Conservation (phyloP, 2,113 vertebrate species). For the Eulemur macaco region DNA sequence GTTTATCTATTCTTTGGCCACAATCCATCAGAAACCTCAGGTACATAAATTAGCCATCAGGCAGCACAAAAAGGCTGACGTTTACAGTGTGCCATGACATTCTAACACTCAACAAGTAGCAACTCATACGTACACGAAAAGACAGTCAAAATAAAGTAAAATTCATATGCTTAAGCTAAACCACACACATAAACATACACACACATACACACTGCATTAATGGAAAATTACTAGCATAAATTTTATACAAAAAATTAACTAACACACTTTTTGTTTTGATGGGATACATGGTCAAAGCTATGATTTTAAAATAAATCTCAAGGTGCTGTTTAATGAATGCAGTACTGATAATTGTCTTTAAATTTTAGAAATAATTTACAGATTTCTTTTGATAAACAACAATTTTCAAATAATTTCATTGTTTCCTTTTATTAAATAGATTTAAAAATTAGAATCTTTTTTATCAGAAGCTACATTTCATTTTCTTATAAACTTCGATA, state of each 20-base stretch:
- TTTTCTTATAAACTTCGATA: background rate
- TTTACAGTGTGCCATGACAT: background rate
- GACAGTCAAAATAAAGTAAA: slow-evolving; percentile 29
- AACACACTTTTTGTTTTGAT: background rate
- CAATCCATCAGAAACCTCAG: slow-evolving; percentile 41
- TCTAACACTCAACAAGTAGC: slow-evolving; percentile 8
- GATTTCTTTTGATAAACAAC: background rate
- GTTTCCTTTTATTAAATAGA: background rate
- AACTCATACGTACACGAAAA: background rate
- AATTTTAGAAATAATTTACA: background rate
- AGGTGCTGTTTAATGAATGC: background rate
- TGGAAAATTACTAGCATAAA: background rate
- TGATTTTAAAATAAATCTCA: background rate
- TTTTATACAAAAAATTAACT: background rate
- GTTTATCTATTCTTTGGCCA: background rate
- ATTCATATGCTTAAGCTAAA: background rate
- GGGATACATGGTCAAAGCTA: background rate
- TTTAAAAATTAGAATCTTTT: background rate
- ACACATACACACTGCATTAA: background rate
- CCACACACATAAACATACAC: background rate
- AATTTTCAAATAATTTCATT: background rate
- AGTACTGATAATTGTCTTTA: background rate
- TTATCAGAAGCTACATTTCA: background rate
- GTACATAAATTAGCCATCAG: slow-evolving; percentile 20
- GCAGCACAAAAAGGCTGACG: background rate